These are phyloP conservation scores for Drosophila melanosoma DNA, from an alignment of 2,888 invertebrate species.

Conservation along the genomic window DNA sequence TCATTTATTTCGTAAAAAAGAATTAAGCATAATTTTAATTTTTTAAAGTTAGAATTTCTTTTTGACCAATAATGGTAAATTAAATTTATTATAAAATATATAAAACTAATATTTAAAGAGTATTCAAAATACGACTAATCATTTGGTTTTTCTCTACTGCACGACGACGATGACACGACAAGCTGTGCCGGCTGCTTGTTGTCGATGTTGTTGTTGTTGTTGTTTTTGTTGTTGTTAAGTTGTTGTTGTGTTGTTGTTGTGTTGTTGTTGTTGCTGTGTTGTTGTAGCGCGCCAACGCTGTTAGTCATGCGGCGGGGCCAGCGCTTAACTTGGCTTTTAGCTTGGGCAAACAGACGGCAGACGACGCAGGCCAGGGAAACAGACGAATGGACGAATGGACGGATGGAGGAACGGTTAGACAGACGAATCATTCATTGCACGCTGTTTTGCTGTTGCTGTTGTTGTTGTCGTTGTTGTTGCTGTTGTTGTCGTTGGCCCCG, in stretches of 20 bases:
- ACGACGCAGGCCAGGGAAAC: conserved; percentile 35
- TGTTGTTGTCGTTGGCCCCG: conserved; percentile 22
- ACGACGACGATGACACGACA: conserved; percentile 75
- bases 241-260: conserved; percentile 18
- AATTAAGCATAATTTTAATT: not conserved
- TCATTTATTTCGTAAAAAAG: not conserved
- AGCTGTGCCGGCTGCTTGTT: conserved; percentile 61
- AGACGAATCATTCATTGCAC: conserved; percentile 73
- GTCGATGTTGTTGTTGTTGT: conserved; percentile 41
- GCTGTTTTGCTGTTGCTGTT: conserved; percentile 32
- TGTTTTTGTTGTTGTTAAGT: too few relatives aligned
- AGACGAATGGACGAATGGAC: conserved; percentile 15
- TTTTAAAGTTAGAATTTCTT: not conserved
- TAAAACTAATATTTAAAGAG: conserved; percentile 10
- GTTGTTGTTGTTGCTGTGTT: conserved; percentile 37
- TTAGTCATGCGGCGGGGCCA: conserved; percentile 76
- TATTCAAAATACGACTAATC: conserved; percentile 23
- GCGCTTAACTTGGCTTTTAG: conserved; percentile 73
- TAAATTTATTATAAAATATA: not conserved
- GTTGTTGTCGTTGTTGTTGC: conserved; percentile 14
- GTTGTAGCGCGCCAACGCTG: conserved; percentile 74
- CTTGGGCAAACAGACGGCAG: conserved; percentile 53
- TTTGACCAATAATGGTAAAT: not conserved
- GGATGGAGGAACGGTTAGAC: conserved; percentile 29
- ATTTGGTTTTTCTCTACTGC: conserved; percentile 33